phyloP scores from a whole-genome alignment of 1,140 invertebrate species.

The Bombus confusus region DNA sequence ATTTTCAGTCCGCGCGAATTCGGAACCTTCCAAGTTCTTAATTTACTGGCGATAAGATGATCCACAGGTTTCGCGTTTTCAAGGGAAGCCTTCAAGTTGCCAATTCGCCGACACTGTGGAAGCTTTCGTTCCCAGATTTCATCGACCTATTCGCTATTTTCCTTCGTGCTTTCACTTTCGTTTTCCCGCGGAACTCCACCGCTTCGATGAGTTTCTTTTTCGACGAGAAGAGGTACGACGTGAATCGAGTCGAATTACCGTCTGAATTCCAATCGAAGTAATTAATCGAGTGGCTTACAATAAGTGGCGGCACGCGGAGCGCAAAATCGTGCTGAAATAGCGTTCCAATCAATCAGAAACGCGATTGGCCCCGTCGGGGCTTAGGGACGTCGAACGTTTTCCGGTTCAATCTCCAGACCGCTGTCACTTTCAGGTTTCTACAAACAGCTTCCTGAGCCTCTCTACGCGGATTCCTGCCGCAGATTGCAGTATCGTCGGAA shows the following conservation, averaged over 20 bases:
- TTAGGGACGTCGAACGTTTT: conserved; percentile 13
- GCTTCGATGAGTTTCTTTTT: not conserved
- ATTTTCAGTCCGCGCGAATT: not conserved
- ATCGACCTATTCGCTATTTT: not conserved
- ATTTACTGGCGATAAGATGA: not conserved
- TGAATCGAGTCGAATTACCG: no score
- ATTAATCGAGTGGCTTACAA: not conserved
- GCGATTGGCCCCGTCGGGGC: not conserved
- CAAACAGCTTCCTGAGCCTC: conserved; percentile 85
- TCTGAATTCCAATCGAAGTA: not conserved
- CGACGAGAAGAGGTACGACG: not conserved
- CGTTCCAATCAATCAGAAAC: not conserved
- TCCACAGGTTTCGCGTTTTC: not conserved
- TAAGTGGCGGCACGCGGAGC: not conserved
- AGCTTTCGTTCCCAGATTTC: not conserved
- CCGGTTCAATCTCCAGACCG: conserved; percentile 42
- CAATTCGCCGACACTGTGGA: not conserved
- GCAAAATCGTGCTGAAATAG: not conserved
- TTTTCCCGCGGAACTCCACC: no score
- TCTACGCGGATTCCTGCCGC: conserved; percentile 83
- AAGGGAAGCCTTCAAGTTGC: not conserved
- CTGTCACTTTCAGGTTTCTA: conserved; percentile 83
- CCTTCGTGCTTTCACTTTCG: not conserved
- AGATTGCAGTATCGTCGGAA: conserved; percentile 85
- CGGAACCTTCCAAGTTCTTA: not conserved